Base-by-base conservation (phyloP, 2,888 invertebrate genomes). In the Dastarcus helophoroides region DNA sequence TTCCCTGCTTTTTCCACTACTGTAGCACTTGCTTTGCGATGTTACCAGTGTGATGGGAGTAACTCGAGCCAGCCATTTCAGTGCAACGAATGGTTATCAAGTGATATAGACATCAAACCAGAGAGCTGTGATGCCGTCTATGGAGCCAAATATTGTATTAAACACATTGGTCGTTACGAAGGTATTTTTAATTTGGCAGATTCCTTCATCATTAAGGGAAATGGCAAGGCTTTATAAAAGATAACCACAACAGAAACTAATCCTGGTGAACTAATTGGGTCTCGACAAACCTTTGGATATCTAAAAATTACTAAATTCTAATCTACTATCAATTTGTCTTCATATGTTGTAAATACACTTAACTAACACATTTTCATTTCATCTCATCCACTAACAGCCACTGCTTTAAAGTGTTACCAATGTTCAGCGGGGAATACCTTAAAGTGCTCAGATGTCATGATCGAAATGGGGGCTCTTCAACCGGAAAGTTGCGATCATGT, bases 111-210 rank as follows among this genome's bases (percentile, higher is more conserved):
- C 52, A 68, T 89, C 44, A 53, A 63, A 49, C 76, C 78, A 30
- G 69, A 67, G 44, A 69, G 79, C 48, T 91, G 91, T 62, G 73
- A 78, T 41, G 65, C 70, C 35, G 83, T 93, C 36, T 85, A 84
- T 56, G 78, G 75, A 42, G 90, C 93, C 9, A 72, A 77, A 50
- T 94, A 77, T 61, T 95, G 95, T 62, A 74, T 95, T 46, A 95
- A 95, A 67, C 85, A 88, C 52, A 81, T 86, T 36, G 94, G 94
- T 41, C 73, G 93, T 54, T 86, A 72, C 50, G 88, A 86, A 80
- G 89, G 85, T 84, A 66, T 13, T 14, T 4, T 22, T n/a, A n/a
- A n/a, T n/a, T n/a, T n/a, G n/a, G n/a, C n/a, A n/a, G n/a, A n/a
- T n/a, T n/a, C n/a, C n/a, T n/a, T n/a, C n/a, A n/a, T n/a, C n/a